These are phyloP conservation scores for Heterotis niloticus DNA, from an alignment of 2,113 vertebrate genomes.

Conservation along the genomic window DNA sequence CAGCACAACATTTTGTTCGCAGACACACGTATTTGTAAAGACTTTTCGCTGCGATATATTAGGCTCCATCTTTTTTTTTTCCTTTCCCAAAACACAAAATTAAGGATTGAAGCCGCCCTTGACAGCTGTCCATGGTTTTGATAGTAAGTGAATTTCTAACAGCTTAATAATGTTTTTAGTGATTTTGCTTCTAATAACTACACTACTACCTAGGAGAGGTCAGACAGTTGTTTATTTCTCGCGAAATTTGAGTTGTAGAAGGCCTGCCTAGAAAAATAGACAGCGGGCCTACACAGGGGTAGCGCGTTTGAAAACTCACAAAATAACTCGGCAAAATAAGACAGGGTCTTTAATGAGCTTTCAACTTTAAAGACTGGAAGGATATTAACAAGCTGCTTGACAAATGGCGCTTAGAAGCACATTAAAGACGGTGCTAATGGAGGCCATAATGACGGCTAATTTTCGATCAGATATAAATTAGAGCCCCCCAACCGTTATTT, in stretches of 20 bases:
- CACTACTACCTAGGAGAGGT: background rate
- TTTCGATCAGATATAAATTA: constrained; percentile 99
- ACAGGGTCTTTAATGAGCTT: constrained; percentile 98
- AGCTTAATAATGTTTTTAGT: background rate
- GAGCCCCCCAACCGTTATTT: constrained; percentile 99
- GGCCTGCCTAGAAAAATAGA: background rate
- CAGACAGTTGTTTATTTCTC: background rate
- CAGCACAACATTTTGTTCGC: background rate
- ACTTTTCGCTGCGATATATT: background rate
- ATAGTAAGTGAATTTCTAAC: background rate
- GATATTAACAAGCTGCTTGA: constrained; percentile 99
- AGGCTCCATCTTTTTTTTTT: background rate
- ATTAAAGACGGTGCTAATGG: constrained; percentile 99
- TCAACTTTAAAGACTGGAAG: constrained; percentile 99
- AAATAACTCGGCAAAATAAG: constrained; percentile 66
- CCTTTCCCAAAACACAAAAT: background rate
- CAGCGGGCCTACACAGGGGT: background rate
- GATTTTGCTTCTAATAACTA: background rate
- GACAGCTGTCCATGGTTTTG: too few relatives aligned
- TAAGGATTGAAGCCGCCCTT: background rate
- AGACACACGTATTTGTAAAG: background rate
- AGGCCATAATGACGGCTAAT: constrained; percentile 99
- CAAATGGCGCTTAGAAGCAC: constrained; percentile 99
- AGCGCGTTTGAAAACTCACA: constrained; percentile 4
- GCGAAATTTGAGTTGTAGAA: background rate